These are phyloP conservation scores for Bothrops jararaca DNA, from an alignment of 2,113 vertebrate species.

Conservation along the genomic window DNA sequence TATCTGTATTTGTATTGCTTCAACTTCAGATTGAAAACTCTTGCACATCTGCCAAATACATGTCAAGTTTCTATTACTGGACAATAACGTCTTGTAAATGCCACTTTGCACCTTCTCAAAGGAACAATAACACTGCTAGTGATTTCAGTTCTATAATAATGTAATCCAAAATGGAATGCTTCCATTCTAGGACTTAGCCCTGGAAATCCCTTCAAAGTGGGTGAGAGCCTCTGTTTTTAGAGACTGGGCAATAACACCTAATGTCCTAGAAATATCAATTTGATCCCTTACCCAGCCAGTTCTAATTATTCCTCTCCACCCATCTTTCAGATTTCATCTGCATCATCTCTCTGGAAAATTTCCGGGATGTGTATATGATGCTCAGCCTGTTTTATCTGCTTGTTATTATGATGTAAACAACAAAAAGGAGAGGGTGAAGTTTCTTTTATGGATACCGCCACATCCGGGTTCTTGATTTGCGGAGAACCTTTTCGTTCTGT, in stretches of 20 bases:
- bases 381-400: neutral
- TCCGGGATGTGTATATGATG: neutral
- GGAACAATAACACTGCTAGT: neutral
- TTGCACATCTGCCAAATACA: neutral
- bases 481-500: neutral
- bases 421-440: neutral
- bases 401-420: neutral
- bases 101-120: neutral
- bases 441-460: neutral
- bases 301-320: neutral
- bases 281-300: neutral
- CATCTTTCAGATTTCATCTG: neutral
- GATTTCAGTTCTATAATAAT: neutral
- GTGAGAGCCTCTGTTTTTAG: neutral
- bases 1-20: neutral
- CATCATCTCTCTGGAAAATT: neutral
- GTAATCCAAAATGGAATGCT: neutral
- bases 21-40: neutral
- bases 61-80: neutral
- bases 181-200: neutral
- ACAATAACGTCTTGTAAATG: neutral
- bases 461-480: neutral
- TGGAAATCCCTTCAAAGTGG: neutral
- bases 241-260: neutral
- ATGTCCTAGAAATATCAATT: neutral